A percentile compares a stretch with the other conserved stretches of the same genome.
Evolutionary conservation across 2,888 invertebrate genomes (phyloP).

Genomic region (Drosophila rellima): DNA sequence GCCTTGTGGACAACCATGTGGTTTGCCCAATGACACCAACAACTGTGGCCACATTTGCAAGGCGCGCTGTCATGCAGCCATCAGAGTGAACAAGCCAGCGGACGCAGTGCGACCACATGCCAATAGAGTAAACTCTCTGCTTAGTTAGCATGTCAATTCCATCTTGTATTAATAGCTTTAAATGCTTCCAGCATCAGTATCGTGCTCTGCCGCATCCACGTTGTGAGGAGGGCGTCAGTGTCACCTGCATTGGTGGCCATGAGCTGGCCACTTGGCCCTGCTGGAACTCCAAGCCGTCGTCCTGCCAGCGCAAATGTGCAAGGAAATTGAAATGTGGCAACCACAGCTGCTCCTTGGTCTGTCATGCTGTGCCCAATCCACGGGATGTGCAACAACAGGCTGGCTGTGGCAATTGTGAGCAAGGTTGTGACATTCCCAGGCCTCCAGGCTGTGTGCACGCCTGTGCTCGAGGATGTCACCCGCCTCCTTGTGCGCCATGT

Average conservation of each 20-base stretch:
- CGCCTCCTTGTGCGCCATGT: slow-evolving; percentile 92
- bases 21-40: slow-evolving; percentile 85
- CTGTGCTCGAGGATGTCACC: slow-evolving; percentile 91
- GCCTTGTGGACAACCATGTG: slow-evolving; percentile 92
- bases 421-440: slow-evolving; percentile 88
- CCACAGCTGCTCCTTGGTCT: slow-evolving; percentile 90
- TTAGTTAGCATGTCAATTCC: not conserved
- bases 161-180: not conserved
- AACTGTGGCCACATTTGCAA: slow-evolving; percentile 88
- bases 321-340: slow-evolving; percentile 91
- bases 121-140: slow-evolving; percentile 57
- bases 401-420: slow-evolving; percentile 88
- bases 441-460: slow-evolving; percentile 92
- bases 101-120: slow-evolving; percentile 27
- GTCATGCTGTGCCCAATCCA: slow-evolving; percentile 89
- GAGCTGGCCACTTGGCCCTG: slow-evolving; percentile 90
- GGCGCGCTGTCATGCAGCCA: slow-evolving; percentile 91
- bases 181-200: slow-evolving; percentile 84
- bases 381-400: slow-evolving; percentile 85
- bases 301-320: slow-evolving; percentile 93
- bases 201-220: slow-evolving; percentile 89
- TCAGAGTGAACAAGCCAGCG: slow-evolving; percentile 86
- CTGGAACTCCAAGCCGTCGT: slow-evolving; percentile 89
- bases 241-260: slow-evolving; percentile 91
- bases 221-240: slow-evolving; percentile 89